Conservation (phyloP, 2,888 invertebrate genomes). For the Flexamia atlantica region DNA sequence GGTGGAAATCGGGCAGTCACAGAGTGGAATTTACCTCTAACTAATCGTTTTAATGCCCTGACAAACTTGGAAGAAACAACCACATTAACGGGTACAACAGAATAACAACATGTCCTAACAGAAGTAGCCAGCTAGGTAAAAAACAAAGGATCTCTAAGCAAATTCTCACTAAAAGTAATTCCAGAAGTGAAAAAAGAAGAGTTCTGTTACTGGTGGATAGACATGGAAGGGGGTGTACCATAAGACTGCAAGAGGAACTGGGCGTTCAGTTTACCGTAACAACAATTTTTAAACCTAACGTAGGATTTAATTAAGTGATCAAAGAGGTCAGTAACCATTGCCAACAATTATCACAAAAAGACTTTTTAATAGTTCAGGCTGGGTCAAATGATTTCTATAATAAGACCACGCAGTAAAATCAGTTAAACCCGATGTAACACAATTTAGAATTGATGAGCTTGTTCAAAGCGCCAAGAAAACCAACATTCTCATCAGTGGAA, state of each 20-base stretch:
- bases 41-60: constrained; percentile 4
- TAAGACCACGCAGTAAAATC: constrained; percentile 1
- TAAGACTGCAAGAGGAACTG: constrained; percentile 5
- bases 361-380: constrained; percentile 15
- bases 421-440: constrained; percentile 10
- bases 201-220: neutral
- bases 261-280: constrained; percentile 1
- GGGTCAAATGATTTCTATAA: constrained; percentile 1
- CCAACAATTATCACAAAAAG: neutral
- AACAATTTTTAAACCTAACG: constrained; percentile 16
- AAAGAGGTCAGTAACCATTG: neutral
- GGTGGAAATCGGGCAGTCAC: neutral
- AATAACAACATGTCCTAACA: neutral
- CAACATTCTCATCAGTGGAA: constrained; percentile 23
- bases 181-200: neutral
- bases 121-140: neutral
- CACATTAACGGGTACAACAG: neutral
- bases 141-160: neutral
- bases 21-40: constrained; percentile 21
- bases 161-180: neutral
- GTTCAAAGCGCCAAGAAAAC: neutral
- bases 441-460: constrained; percentile 11
- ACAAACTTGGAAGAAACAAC: neutral
- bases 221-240: constrained; percentile 11
- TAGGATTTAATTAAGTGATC: neutral